These are phyloP conservation scores for Dinocampus coccinellae DNA, from an alignment of 2,888 invertebrate species.

Conservation along the genomic window DNA sequence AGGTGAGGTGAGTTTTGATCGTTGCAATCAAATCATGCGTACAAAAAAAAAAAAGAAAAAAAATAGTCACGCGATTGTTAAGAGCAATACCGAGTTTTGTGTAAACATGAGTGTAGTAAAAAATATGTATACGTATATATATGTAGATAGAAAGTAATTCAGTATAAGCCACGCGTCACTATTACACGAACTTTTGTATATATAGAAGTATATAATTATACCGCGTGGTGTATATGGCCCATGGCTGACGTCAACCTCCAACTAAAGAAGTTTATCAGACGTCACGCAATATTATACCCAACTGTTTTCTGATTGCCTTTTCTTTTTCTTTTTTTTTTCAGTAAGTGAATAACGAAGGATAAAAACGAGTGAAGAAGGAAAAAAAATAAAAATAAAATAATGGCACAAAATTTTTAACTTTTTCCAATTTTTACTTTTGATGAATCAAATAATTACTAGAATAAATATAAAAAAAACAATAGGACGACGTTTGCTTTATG, in stretches of 20 bases:
- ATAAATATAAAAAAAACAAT: neutral
- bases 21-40: constrained; percentile 54
- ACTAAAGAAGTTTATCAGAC: constrained; percentile 49
- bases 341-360: no score
- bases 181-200: neutral
- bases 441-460: no score
- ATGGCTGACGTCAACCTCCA: constrained; percentile 23
- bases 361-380: no score
- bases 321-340: constrained; percentile 27
- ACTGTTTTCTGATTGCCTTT: constrained; percentile 45
- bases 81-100: constrained; percentile 13
- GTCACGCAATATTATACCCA: constrained; percentile 60
- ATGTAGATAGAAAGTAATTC: neutral
- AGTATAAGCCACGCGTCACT: neutral
- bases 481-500: no score
- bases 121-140: neutral
- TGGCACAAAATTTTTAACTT: no score
- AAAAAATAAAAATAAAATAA: no score
- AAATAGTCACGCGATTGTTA: constrained; percentile 58
- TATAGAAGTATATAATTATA: constrained; percentile 58
- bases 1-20: constrained; percentile 48
- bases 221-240: constrained; percentile 44
- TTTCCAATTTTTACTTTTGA: neutral
- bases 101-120: constrained; percentile 20
- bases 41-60: constrained; percentile 50